These are phyloP conservation scores for Okamejei kenojei DNA, from an alignment of 2,797 vertebrate species.

Conservation along the genomic window DNA sequence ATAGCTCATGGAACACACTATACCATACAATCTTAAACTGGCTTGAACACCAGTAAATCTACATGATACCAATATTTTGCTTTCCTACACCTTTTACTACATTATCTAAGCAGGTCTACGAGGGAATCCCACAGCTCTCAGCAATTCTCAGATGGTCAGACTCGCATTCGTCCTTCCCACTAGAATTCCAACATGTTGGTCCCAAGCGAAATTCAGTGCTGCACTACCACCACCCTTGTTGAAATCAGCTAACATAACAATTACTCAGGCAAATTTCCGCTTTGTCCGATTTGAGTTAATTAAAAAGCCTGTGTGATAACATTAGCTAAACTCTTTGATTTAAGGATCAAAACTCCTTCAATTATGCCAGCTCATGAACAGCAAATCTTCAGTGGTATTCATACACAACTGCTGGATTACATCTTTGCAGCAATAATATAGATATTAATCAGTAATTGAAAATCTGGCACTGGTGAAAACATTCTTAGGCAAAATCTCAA, in stretches of 20 bases:
- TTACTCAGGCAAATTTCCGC: background rate
- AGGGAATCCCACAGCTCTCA: background rate
- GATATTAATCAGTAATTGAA: background rate
- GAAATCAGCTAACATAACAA: conserved; percentile 6
- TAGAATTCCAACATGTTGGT: background rate
- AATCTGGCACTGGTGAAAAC: too few relatives aligned
- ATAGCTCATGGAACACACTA: too few relatives aligned
- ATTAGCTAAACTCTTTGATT: background rate
- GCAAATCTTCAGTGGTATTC: background rate
- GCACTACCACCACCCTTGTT: background rate
- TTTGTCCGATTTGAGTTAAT: background rate
- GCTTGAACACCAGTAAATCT: background rate
- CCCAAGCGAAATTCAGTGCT: background rate
- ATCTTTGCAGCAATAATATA: background rate
- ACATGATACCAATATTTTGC: background rate
- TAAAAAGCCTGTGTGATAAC: background rate
- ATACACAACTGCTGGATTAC: background rate
- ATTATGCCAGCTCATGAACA: background rate
- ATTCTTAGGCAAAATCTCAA: background rate
- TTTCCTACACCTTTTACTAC: background rate
- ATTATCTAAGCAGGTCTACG: background rate
- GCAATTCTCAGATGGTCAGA: background rate
- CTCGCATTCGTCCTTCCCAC: background rate
- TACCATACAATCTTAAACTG: background rate
- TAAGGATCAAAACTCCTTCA: background rate